Evolutionary conservation across 2,113 vertebrate genomes (phyloP).

Genomic region (Columbina picui): DNA sequence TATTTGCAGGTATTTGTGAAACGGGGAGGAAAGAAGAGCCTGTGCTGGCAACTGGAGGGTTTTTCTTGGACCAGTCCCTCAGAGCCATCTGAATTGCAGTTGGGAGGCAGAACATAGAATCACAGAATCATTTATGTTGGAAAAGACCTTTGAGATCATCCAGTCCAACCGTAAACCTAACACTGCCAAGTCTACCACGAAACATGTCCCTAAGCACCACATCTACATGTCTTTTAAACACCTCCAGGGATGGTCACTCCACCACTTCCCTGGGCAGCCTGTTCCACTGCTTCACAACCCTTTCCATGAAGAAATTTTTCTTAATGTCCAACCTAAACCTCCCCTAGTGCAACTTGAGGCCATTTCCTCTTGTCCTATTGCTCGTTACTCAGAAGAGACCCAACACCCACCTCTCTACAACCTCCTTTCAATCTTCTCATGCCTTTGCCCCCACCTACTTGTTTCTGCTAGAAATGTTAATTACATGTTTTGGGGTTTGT

Average conservation of each 20-base stretch:
- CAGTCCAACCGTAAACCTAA: rapidly evolving
- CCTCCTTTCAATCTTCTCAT: not conserved
- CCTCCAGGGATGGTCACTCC: not conserved
- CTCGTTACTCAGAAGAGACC: not conserved
- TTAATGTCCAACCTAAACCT: not conserved
- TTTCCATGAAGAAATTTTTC: not conserved
- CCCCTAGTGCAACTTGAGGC: not conserved
- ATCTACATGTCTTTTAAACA: not conserved
- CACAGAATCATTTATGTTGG: not conserved
- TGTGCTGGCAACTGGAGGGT: not conserved
- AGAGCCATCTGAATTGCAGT: not conserved
- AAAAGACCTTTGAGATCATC: not conserved
- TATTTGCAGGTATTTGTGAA: not conserved
- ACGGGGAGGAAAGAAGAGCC: not conserved
- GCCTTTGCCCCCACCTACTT: not conserved
- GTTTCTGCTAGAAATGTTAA: not conserved
- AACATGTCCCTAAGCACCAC: not conserved
- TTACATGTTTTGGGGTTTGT: not conserved
- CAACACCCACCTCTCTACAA: rapidly evolving
- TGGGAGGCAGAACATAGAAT: not conserved
- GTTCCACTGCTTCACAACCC: not conserved
- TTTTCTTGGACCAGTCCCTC: not conserved
- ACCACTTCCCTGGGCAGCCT: not conserved
- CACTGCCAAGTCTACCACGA: not conserved
- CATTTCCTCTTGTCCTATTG: not conserved